These are phyloP conservation scores for human DNA, from an alignment of 2,113 vertebrate genomes.

Conservation along the genomic window DNA sequence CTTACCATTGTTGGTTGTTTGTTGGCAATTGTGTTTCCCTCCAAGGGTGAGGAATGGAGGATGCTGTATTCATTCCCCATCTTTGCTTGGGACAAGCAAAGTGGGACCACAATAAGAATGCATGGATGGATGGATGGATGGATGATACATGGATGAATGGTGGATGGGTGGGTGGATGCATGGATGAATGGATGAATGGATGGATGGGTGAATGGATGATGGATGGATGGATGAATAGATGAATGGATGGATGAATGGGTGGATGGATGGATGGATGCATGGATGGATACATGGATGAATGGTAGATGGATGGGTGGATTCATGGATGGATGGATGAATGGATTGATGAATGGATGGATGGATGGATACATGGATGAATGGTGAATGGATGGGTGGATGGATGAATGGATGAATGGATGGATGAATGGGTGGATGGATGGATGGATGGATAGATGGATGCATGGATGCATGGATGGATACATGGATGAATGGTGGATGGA, in stretches of 20 bases:
- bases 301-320: accelerated
- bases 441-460: no score
- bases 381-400: no score
- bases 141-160: not conserved
- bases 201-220: no score
- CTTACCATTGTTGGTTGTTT: not conserved
- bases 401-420: not conserved
- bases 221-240: no score
- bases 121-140: no score
- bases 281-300: not conserved
- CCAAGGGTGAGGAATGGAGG: not conserved
- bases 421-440: no score
- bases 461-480: not conserved
- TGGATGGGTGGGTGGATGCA: not conserved
- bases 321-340: no score
- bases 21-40: not conserved
- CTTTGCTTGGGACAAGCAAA: not conserved
- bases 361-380: no score
- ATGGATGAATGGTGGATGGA: no score
- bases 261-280: no score
- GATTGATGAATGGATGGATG: accelerated
- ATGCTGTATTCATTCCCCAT: not conserved
- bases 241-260: no score
- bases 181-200: not conserved
- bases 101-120: not conserved